Evolutionary conservation across 2,113 vertebrate species (phyloP).

Genomic region (Pao palembangensis): DNA sequence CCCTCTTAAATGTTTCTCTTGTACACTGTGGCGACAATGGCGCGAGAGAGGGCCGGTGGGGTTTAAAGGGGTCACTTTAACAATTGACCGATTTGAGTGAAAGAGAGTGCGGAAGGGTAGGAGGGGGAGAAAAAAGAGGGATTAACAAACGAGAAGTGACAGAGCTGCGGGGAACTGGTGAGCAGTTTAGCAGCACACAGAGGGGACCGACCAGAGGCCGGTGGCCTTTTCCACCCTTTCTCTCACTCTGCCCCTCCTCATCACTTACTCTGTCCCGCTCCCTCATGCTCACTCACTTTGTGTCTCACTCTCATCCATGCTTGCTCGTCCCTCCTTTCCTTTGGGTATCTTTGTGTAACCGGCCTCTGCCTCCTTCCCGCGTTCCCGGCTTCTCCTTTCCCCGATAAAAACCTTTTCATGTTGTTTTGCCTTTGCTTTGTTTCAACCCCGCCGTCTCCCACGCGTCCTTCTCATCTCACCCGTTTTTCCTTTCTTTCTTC

Average conservation of each 20-base stretch:
- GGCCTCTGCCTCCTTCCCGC: neutral
- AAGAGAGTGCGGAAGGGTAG: slow-evolving; percentile 48
- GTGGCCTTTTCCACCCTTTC: slow-evolving; percentile 61
- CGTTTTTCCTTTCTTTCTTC: slow-evolving; percentile 8
- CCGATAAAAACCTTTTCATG: neutral
- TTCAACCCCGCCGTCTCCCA: neutral
- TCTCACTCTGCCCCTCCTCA: slow-evolving; percentile 47
- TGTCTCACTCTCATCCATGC: slow-evolving; percentile 22
- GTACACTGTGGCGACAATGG: slow-evolving; percentile 50
- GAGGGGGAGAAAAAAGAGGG: slow-evolving; percentile 53
- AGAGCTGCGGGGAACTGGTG: slow-evolving; percentile 69
- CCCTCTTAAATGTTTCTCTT: slow-evolving; percentile 28
- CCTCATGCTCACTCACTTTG: slow-evolving; percentile 47
- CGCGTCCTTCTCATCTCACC: neutral
- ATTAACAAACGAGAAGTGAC: slow-evolving; percentile 68
- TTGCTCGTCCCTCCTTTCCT: slow-evolving; percentile 10
- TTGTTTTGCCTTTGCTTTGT: neutral
- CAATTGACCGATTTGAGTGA: slow-evolving; percentile 64
- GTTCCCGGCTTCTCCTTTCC: neutral
- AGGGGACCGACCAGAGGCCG: slow-evolving; percentile 66
- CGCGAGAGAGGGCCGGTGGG: slow-evolving; percentile 42
- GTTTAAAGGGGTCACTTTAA: slow-evolving; percentile 70
- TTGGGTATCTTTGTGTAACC: slow-evolving; percentile 8
- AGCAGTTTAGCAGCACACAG: slow-evolving; percentile 62
- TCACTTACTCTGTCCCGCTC: slow-evolving; percentile 28